These are phyloP conservation scores for Stenichneumon culpator DNA, from an alignment of 2,888 invertebrate species.

Conservation along the genomic window DNA sequence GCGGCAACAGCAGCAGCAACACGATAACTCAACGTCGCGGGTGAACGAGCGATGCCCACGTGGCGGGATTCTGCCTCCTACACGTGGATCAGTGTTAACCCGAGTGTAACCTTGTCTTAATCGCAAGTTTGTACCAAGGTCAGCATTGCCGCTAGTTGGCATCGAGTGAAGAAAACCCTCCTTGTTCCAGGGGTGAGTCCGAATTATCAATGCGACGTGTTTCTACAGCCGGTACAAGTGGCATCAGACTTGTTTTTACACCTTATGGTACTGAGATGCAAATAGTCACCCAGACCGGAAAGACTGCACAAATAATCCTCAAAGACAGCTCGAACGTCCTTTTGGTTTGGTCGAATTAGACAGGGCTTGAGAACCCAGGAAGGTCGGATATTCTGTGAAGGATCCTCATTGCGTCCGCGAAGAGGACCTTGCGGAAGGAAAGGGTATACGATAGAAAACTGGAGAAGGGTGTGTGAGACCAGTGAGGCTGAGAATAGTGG, in stretches of 20 bases:
- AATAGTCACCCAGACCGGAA: constrained; percentile 17
- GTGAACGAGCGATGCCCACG: constrained; percentile 68
- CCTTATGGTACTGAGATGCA: too few relatives aligned
- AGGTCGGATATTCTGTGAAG: constrained; percentile 48
- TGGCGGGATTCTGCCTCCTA: constrained; percentile 43
- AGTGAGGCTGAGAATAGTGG: constrained; percentile 6
- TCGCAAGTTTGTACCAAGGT: constrained; percentile 32
- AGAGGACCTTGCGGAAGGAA: constrained; percentile 16
- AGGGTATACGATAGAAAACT: constrained; percentile 20
- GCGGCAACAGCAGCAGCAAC: constrained; percentile 44
- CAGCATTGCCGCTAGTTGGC: background rate
- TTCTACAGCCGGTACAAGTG: background rate
- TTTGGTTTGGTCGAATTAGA: background rate
- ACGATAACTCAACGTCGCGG: constrained; percentile 71
- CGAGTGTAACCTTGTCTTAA: constrained; percentile 56
- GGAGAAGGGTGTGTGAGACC: constrained; percentile 29
- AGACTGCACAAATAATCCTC: background rate
- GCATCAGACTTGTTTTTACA: too few relatives aligned
- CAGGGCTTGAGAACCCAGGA: constrained; percentile 20
- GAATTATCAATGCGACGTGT: background rate
- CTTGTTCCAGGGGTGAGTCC: background rate
- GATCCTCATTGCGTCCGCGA: background rate
- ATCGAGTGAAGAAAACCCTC: background rate
- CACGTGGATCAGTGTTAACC: constrained; percentile 43
- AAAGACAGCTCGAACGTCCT: background rate